Base-by-base conservation (phyloP, 2,797 vertebrate genomes). In the Alauda arvensis region DNA sequence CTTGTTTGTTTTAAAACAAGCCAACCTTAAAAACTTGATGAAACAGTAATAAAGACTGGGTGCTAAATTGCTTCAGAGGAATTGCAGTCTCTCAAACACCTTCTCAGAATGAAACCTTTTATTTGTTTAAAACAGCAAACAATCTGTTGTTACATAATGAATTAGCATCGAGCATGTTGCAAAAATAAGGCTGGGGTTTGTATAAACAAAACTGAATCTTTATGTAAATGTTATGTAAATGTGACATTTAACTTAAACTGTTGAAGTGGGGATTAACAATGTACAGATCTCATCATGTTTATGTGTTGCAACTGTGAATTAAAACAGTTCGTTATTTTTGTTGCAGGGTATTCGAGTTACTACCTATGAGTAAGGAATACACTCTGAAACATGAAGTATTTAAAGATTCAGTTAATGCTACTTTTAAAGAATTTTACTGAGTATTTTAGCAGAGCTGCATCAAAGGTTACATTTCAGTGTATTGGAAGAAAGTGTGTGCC, bases 191-290 rank as follows among this genome's bases (percentile, higher is more conserved):
- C 87, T 81, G 70, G 37, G 43, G 33, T 95, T 94, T 90, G 77
- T 92, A 85, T 93, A 91, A 95, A 95, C 93, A 94, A 87, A 87
- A 45, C 51, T 1, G 62, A 85, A 77, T 95, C 77, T 95, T 92
- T 91, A 93, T 93, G 93, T 89, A 95, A 94, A 94, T 95, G 51
- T 94, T 95, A 95, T 95, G 91, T 91, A 94, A 94, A 95, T 95
- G 61, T 91, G 93, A 91, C 92, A 95, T 95, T 94, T 95, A 92
- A 75, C 21, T 93, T 93, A 93, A 94, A 86, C 87, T 93, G 84
- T 89, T 92, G 79, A 83, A 93, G 83, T 66, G 57, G 33, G 57
- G 89, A 93, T 93, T 94, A 96, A 91, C 86, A 94, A 91, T 91
- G 75, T 95, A 45, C 87, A 92, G 94, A 90, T 91, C 88, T 93